Evolutionary conservation across 2,113 vertebrate genomes (phyloP).

Genomic region (Ceuthmochares aereus): DNA sequence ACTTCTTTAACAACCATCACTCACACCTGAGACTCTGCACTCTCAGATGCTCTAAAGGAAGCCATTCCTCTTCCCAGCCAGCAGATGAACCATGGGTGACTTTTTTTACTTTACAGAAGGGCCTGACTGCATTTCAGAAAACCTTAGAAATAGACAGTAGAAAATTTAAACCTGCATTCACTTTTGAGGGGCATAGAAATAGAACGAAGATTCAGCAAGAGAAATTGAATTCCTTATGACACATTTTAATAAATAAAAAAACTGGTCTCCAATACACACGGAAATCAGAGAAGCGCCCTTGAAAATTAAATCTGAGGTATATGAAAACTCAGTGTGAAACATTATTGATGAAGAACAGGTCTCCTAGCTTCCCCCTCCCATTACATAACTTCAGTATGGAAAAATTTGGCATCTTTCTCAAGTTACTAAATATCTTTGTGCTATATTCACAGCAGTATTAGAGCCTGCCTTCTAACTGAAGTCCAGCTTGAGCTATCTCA

Average conservation of each 20-base stretch:
- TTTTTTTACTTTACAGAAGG: neutral
- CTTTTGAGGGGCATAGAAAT: neutral
- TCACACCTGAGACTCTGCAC: neutral
- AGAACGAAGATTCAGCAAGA: neutral
- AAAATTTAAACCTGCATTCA: neutral
- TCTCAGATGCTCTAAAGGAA: neutral
- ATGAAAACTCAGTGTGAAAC: neutral
- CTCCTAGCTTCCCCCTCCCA: neutral
- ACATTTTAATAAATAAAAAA: neutral
- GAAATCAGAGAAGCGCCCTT: neutral
- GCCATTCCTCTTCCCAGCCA: neutral
- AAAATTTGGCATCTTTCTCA: neutral
- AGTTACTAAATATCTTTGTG: neutral
- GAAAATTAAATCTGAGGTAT: neutral
- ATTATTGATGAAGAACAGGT: neutral
- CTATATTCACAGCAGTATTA: neutral
- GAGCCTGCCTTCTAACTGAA: neutral
- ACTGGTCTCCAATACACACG: neutral
- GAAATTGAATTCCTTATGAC: neutral
- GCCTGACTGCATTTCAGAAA: neutral
- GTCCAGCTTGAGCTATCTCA: neutral
- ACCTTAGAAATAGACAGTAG: neutral
- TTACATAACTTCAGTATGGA: neutral
- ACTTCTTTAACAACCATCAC: neutral
- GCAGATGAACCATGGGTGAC: fast-evolving